Evolutionary conservation across 2,113 vertebrate genomes (phyloP).

Genomic region (Todiramphus saurophagus): DNA sequence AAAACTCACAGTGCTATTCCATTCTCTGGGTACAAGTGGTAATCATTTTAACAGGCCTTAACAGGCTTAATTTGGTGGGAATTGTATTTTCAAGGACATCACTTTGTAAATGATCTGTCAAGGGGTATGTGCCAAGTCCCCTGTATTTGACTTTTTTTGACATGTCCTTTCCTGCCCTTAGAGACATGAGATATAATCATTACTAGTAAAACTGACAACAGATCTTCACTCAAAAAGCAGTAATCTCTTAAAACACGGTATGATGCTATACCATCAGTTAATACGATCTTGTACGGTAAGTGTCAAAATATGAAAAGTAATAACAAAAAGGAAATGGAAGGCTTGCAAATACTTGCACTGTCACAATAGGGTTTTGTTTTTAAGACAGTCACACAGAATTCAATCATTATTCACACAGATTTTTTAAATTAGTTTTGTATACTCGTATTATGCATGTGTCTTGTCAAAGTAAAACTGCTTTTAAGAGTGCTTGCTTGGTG

Average conservation of each 20-base stretch:
- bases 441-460: neutral
- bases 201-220: neutral
- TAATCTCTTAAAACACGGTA: neutral
- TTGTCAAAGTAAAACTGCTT: neutral
- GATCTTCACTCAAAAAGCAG: neutral
- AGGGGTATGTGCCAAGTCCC: neutral
- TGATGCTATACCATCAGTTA: neutral
- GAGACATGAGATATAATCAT: neutral
- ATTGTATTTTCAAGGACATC: conserved; percentile 8
- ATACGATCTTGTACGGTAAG: neutral
- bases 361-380: neutral
- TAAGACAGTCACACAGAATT: neutral
- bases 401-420: neutral
- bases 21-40: neutral
- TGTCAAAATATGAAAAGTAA: neutral
- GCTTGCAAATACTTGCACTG: neutral
- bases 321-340: neutral
- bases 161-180: neutral
- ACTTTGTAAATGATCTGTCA: neutral
- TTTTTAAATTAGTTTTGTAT: neutral
- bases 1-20: neutral
- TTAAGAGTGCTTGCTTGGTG: neutral
- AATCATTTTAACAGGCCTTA: neutral
- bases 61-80: neutral
- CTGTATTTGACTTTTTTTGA: neutral